Percentiles rank a stretch among this genome's conserved stretches.
Conservation (phyloP, 2,888 invertebrate genomes). For the Xanthia togata region DNA sequence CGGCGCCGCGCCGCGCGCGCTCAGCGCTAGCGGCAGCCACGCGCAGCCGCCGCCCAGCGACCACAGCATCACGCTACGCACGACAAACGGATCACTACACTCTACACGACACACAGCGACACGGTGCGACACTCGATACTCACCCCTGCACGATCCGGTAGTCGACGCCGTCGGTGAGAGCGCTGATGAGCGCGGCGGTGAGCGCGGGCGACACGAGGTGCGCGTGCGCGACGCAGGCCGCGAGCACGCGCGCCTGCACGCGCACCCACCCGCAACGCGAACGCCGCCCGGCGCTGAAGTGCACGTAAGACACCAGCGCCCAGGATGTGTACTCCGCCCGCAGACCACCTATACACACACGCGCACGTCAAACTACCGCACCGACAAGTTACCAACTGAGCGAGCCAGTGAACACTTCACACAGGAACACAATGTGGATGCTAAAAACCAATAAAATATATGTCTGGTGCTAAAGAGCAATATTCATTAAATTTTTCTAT, state of each 20-base stretch:
- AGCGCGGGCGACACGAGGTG: slow-evolving; percentile 74
- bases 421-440: background rate
- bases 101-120: background rate
- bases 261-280: slow-evolving; percentile 22
- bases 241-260: slow-evolving; percentile 60
- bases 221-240: slow-evolving; percentile 70
- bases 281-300: slow-evolving; percentile 70
- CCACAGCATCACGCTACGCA: slow-evolving; percentile 76
- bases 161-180: slow-evolving; percentile 63
- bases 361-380: background rate
- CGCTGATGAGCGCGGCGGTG: slow-evolving; percentile 55
- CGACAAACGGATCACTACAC: background rate
- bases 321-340: slow-evolving; percentile 72
- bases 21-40: slow-evolving; percentile 81
- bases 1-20: slow-evolving; percentile 56
- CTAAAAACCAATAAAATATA: background rate
- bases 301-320: slow-evolving; percentile 75
- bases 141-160: slow-evolving; percentile 72
- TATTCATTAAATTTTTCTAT: background rate
- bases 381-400: background rate
- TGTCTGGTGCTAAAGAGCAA: background rate
- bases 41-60: slow-evolving; percentile 79
- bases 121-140: slow-evolving; percentile 24
- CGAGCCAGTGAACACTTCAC: background rate
- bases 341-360: slow-evolving; percentile 70